Evolutionary conservation across 2,797 vertebrate genomes (phyloP).

Genomic region (Hydrolagus colliei): DNA sequence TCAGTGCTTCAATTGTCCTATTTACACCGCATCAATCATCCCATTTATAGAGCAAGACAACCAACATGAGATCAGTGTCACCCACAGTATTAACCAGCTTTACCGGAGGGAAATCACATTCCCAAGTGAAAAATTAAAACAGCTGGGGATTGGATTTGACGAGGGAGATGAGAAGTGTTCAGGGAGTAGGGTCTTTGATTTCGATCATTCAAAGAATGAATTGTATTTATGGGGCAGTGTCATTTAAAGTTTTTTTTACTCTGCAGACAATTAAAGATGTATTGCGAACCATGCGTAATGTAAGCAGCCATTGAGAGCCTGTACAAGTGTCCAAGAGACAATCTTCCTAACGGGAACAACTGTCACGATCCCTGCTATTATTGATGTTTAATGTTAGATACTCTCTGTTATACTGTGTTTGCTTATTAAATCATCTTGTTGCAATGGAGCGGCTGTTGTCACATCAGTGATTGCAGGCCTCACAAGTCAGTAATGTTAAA

Average conservation of each 20-base stretch:
- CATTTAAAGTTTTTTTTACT: background rate
- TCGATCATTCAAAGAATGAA: background rate
- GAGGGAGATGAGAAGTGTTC: background rate
- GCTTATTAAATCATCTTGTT: background rate
- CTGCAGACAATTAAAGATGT: background rate
- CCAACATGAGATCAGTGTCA: background rate
- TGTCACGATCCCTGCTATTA: background rate
- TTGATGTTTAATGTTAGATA: background rate
- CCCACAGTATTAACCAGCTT: too few relatives aligned
- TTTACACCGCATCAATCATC: background rate
- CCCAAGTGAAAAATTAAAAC: background rate
- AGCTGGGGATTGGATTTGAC: background rate
- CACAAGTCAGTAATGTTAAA: too few relatives aligned
- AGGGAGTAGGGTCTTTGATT: background rate
- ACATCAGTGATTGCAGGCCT: too few relatives aligned
- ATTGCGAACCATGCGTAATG: background rate
- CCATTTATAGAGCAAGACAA: background rate
- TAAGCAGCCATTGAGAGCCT: background rate
- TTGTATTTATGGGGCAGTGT: background rate
- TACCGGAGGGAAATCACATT: too few relatives aligned
- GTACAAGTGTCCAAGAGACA: background rate
- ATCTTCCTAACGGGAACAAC: background rate
- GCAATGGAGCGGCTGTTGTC: background rate
- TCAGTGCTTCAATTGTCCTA: background rate
- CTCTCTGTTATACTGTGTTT: background rate